Evolutionary conservation across 2,888 invertebrate species (phyloP).

Genomic region (Myopa testacea): DNA sequence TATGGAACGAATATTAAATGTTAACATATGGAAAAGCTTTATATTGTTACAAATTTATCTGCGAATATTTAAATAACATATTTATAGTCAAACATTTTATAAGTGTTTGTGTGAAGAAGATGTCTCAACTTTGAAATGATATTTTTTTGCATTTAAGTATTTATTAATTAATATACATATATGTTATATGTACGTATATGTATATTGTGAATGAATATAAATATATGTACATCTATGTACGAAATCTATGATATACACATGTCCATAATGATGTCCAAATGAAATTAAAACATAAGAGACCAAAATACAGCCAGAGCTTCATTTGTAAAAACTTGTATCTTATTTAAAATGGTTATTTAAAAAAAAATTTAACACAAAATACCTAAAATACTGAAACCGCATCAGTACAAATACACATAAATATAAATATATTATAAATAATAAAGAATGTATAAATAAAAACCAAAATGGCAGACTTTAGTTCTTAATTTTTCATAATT

Average conservation of each 20-base stretch:
- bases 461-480: not conserved
- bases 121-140: not conserved
- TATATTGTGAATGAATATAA: not conserved
- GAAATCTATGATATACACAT: not conserved
- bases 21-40: constrained; percentile 26
- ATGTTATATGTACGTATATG: not conserved
- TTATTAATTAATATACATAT: not conserved
- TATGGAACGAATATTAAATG: constrained; percentile 19
- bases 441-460: not conserved
- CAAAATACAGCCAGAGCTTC: no score
- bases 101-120: not conserved
- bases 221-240: not conserved
- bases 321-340: no score
- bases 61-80: not conserved
- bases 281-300: not conserved
- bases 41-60: constrained; percentile 9
- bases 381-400: not conserved
- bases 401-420: not conserved
- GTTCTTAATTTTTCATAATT: not conserved
- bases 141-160: constrained; percentile 19
- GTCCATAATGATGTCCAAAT: not conserved
- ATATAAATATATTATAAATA: not conserved
- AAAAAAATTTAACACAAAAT: no score
- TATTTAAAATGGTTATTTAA: no score
- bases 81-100: not conserved